Evolutionary conservation across 1,140 invertebrate genomes (phyloP).

Genomic region (Hycleus cichorii): DNA sequence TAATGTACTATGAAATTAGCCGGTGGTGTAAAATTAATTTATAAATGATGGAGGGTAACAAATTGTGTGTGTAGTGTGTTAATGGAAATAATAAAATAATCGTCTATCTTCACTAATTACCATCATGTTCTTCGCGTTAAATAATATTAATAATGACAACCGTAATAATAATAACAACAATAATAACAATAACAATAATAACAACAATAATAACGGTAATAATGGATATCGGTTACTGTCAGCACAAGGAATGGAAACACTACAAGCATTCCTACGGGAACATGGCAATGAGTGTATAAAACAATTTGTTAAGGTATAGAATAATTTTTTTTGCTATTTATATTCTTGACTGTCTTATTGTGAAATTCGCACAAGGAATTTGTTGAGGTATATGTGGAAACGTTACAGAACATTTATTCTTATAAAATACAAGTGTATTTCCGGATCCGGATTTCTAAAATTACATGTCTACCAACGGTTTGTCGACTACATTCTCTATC

Average conservation of each 20-base stretch:
- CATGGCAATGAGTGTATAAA: slow-evolving; percentile 55
- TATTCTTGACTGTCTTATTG: no score
- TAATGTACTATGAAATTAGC: no score
- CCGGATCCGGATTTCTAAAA: no score
- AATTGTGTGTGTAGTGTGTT: not conserved
- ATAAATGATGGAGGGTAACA: not conserved
- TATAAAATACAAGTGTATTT: no score
- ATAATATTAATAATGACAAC: slow-evolving; percentile 25
- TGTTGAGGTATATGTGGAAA: no score
- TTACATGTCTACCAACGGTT: no score
- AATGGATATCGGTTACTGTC: slow-evolving; percentile 50
- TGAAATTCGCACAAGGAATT: no score
- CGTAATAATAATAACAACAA: slow-evolving; percentile 40
- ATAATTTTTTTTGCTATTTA: not conserved
- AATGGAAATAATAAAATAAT: not conserved
- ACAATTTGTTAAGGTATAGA: slow-evolving; percentile 53
- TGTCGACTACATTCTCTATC: no score
- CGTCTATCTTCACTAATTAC: not conserved
- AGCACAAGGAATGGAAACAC: slow-evolving; percentile 48
- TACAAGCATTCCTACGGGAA: slow-evolving; percentile 51
- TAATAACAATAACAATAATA: slow-evolving; percentile 38
- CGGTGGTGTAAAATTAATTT: no score
- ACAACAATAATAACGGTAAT: slow-evolving; percentile 39
- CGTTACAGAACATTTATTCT: no score
- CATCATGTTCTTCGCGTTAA: slow-evolving; percentile 29